Conservation (phyloP, 2,797 vertebrate genomes). For the Enteromius trimaculatus region DNA sequence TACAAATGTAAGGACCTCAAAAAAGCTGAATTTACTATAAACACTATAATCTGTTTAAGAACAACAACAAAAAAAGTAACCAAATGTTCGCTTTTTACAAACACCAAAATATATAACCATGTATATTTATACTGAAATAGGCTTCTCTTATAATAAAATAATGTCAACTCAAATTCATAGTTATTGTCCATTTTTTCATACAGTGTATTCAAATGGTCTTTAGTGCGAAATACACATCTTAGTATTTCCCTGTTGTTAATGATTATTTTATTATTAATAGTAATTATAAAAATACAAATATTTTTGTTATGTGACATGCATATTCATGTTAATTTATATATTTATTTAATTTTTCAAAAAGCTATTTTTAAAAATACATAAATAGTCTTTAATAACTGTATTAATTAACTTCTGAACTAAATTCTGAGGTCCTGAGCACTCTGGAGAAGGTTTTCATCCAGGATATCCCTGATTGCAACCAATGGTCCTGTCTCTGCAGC, state of each 20-base stretch:
- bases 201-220: not conserved
- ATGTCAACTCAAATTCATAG: not conserved
- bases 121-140: not conserved
- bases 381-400: not conserved
- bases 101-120: not conserved
- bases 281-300: not conserved
- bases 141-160: not conserved
- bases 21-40: conserved; percentile 45
- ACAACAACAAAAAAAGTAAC: not conserved
- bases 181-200: not conserved
- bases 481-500: too few species aligned
- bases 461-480: too few species aligned
- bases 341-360: not conserved
- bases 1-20: conserved; percentile 58
- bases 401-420: not conserved
- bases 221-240: not conserved
- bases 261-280: not conserved
- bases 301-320: not conserved
- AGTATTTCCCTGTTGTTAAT: not conserved
- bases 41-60: conserved; percentile 13
- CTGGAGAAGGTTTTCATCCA: too few species aligned
- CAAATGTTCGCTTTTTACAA: not conserved
- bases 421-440: too few species aligned
- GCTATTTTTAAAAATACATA: not conserved
- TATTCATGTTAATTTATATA: not conserved